These are phyloP conservation scores for Ischnura elegans DNA, from an alignment of 2,888 invertebrate genomes.

Conservation along the genomic window DNA sequence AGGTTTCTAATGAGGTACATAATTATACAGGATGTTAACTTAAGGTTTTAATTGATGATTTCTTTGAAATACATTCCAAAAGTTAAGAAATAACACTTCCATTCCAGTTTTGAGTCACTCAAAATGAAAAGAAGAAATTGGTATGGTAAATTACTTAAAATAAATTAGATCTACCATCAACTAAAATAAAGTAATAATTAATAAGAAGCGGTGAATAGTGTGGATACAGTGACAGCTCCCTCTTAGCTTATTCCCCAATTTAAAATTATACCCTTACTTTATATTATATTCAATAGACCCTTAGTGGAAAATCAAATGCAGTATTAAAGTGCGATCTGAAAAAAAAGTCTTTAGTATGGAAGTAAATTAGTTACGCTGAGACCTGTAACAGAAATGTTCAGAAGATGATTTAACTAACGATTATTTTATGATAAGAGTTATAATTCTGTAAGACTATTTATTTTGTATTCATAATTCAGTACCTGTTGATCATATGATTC, in stretches of 20 bases:
- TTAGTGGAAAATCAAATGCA: slow-evolving; percentile 51
- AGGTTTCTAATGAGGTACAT: slow-evolving; percentile 63
- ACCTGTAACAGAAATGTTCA: slow-evolving; percentile 57
- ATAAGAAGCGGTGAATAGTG: slow-evolving; percentile 60
- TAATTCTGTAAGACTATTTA: neutral
- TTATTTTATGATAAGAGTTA: neutral
- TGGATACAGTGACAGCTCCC: slow-evolving; percentile 66
- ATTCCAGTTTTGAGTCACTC: slow-evolving; percentile 54
- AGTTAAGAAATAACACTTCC: slow-evolving; percentile 30
- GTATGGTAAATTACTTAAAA: neutral
- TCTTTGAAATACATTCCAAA: slow-evolving; percentile 43
- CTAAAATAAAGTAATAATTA: slow-evolving; percentile 29
- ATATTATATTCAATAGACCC: neutral
- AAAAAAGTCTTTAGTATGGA: slow-evolving; percentile 46
- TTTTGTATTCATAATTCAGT: neutral
- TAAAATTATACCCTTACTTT: too few relatives aligned
- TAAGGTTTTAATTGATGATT: slow-evolving; percentile 46
- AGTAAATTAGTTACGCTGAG: slow-evolving; percentile 21
- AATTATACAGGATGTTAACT: slow-evolving; percentile 55
- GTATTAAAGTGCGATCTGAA: slow-evolving; percentile 49
- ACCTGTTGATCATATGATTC: neutral
- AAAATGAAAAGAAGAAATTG: neutral
- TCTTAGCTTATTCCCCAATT: slow-evolving; percentile 45
- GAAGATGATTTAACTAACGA: neutral
- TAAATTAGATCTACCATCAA: slow-evolving; percentile 30